phyloP scores from a whole-genome alignment of 2,888 invertebrate genomes.

The Phasia obesa region DNA sequence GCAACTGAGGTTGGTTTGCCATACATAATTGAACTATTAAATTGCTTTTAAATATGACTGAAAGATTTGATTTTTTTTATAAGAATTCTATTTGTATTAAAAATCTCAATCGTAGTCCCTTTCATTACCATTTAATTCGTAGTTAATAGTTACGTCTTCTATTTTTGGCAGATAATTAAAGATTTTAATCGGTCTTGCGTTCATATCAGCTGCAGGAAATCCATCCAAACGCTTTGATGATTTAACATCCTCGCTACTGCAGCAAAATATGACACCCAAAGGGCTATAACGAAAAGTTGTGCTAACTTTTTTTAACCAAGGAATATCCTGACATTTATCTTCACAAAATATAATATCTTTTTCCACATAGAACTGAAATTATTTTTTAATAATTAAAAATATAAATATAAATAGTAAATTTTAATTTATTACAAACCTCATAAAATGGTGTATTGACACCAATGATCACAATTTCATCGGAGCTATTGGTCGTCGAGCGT shows the following conservation, averaged over 20 bases:
- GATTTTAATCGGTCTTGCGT: background rate
- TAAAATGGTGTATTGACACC: constrained; percentile 68
- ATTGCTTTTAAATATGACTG: no score
- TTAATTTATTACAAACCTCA: constrained; percentile 39
- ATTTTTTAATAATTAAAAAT: background rate
- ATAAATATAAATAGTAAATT: background rate
- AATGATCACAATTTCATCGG: constrained; percentile 63
- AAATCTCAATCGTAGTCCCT: background rate
- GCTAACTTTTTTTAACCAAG: constrained; percentile 57
- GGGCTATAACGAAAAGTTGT: constrained; percentile 49
- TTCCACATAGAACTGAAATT: constrained; percentile 52
- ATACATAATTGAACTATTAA: no score
- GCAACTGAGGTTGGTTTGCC: no score
- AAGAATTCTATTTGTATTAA: background rate
- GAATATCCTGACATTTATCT: constrained; percentile 62
- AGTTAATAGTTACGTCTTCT: background rate
- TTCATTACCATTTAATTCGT: background rate
- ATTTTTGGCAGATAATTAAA: background rate
- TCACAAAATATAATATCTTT: constrained; percentile 57
- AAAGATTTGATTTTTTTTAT: no score
- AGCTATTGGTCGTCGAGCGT: constrained; percentile 30
- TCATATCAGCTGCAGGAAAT: constrained; percentile 41
- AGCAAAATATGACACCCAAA: constrained; percentile 65
- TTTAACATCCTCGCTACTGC: constrained; percentile 58
- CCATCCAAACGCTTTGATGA: constrained; percentile 42